Conservation (phyloP, 2,797 vertebrate species). For the Poecilia velifera region DNA sequence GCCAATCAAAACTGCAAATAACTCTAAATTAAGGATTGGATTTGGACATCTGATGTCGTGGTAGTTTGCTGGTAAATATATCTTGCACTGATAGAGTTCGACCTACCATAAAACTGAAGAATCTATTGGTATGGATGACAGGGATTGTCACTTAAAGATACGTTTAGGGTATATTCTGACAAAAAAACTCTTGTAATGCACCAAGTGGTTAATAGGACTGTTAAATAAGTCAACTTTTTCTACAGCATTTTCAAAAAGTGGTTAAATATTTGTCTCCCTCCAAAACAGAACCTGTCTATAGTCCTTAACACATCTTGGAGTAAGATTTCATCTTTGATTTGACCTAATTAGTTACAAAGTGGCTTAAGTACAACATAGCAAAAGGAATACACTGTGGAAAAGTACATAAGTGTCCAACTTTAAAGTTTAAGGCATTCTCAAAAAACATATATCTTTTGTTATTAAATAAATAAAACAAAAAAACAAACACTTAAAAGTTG, state of each 20-base stretch:
- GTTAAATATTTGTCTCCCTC: background rate
- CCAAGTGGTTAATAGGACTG: background rate
- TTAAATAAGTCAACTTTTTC: background rate
- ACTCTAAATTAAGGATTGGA: background rate
- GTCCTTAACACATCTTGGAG: background rate
- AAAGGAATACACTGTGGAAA: background rate
- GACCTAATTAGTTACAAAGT: background rate
- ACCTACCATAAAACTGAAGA: background rate
- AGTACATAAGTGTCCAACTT: background rate
- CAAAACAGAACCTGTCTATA: background rate
- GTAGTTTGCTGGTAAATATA: background rate
- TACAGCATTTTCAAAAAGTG: background rate
- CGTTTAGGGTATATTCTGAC: background rate
- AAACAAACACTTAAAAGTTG: background rate
- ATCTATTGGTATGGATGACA: background rate
- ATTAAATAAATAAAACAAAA: background rate
- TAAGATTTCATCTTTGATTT: background rate
- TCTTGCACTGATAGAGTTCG: background rate
- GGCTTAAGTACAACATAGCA: background rate
- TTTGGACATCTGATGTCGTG: background rate
- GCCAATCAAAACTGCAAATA: background rate
- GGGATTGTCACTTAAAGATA: background rate
- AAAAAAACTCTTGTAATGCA: background rate
- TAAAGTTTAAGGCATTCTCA: background rate
- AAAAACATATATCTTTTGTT: background rate